Percentiles rank a stretch among this genome's conserved stretches.
Conservation (phyloP, 2,113 vertebrate genomes). For the Bubo bubo region DNA sequence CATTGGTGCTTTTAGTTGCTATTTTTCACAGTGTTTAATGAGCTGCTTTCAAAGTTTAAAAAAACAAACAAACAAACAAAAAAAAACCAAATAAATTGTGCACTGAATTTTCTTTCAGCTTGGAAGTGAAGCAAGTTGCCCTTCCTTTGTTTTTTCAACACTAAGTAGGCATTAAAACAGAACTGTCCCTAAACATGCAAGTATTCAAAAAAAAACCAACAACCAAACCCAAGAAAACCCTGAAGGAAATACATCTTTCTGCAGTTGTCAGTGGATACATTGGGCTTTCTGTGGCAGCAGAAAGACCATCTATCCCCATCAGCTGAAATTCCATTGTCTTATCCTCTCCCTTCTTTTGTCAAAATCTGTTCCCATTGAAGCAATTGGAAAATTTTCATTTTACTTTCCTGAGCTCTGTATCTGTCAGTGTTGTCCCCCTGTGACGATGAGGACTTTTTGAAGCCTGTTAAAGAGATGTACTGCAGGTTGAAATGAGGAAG, state of each 20-base stretch:
- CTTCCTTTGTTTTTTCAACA: neutral
- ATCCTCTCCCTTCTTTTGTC: neutral
- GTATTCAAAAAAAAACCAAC: neutral
- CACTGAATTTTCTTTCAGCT: neutral
- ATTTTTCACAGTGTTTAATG: neutral
- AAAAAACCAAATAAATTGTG: neutral
- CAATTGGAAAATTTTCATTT: neutral
- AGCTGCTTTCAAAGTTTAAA: neutral
- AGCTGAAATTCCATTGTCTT: neutral
- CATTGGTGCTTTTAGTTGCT: neutral
- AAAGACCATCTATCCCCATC: neutral
- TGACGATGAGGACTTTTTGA: neutral
- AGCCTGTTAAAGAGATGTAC: neutral
- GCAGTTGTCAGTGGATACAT: neutral
- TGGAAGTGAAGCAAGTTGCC: neutral
- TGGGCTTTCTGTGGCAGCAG: neutral
- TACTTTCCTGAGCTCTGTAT: neutral
- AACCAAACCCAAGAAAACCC: too few species aligned
- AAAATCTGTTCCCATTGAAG: neutral
- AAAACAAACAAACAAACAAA: neutral
- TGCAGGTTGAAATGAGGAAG: constrained; percentile 11
- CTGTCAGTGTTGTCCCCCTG: neutral
- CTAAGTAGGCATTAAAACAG: neutral
- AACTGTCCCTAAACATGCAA: neutral
- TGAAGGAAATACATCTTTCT: neutral